Evolutionary conservation across 1,140 invertebrate genomes (phyloP).

Genomic region (Zaprionus lachaisei): DNA sequence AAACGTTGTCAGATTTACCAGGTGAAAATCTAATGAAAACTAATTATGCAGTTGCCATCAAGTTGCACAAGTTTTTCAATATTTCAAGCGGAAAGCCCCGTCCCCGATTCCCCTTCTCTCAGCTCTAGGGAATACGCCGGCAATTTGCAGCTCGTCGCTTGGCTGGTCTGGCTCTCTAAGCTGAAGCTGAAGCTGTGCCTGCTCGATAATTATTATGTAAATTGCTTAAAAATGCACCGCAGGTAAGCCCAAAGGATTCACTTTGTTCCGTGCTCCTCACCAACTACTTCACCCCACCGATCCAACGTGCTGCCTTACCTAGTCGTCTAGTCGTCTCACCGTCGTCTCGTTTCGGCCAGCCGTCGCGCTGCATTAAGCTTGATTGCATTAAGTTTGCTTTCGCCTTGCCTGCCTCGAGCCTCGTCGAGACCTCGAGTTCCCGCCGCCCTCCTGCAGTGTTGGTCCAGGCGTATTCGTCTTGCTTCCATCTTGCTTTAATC

Average conservation of each 20-base stretch:
- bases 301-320: background rate
- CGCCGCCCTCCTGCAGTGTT: background rate
- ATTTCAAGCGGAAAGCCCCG: constrained; percentile 50
- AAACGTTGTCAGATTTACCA: constrained; percentile 17
- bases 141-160: constrained; percentile 28
- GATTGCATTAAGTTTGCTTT: constrained; percentile 82
- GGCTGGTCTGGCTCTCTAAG: background rate
- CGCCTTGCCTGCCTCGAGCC: constrained; percentile 38
- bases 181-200: constrained; percentile 30
- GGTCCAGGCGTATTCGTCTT: constrained; percentile 3
- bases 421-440: background rate
- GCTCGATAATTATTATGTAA: constrained; percentile 81
- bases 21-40: constrained; percentile 35
- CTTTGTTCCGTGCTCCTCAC: constrained; percentile 44
- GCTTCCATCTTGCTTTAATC: constrained; percentile 63
- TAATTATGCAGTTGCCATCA: constrained; percentile 45
- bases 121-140: constrained; percentile 13
- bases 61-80: constrained; percentile 73
- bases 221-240: constrained; percentile 81
- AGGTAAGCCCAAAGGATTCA: constrained; percentile 76
- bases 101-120: background rate
- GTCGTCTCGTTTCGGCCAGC: constrained; percentile 61
- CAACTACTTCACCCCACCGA: background rate
- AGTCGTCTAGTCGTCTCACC: constrained; percentile 3
- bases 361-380: constrained; percentile 77